phyloP scores from a whole-genome alignment of 2,888 invertebrate genomes.

The Epinotia demarniana region DNA sequence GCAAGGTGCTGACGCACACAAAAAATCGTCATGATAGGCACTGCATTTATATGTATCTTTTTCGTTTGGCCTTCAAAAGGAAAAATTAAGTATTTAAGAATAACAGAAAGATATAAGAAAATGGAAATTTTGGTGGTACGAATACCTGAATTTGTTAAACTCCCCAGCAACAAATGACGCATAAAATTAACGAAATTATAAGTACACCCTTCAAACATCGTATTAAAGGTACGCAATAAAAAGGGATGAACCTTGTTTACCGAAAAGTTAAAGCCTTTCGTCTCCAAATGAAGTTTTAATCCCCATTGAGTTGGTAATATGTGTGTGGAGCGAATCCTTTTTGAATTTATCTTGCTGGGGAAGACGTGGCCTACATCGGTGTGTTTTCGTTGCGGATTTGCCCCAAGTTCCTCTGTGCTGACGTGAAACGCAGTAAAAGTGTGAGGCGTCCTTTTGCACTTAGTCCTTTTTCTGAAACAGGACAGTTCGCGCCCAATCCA shows the following conservation, averaged over 20 bases:
- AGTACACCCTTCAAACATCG: conserved; percentile 23
- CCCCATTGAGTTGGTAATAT: conserved; percentile 79
- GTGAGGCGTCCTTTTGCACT: neutral
- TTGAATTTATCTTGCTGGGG: conserved; percentile 73
- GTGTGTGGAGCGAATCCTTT: conserved; percentile 72
- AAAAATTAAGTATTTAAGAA: neutral
- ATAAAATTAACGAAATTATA: conserved; percentile 29
- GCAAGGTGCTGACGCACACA: no score
- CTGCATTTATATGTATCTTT: no score
- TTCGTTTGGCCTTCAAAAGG: no score
- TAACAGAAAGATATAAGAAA: neutral
- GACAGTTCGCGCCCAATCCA: conserved; percentile 73
- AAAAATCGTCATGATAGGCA: no score
- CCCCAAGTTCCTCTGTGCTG: conserved; percentile 56
- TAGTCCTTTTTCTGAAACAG: conserved; percentile 10
- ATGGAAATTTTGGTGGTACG: neutral
- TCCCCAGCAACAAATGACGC: conserved; percentile 7
- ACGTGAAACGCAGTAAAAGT: conserved; percentile 4
- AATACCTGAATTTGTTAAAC: neutral
- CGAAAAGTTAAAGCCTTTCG: conserved; percentile 68
- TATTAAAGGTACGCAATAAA: conserved; percentile 69
- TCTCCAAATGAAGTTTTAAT: conserved; percentile 77
- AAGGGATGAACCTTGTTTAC: conserved; percentile 72
- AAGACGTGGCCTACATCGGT: conserved; percentile 75
- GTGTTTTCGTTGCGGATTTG: conserved; percentile 83